phyloP scores from a whole-genome alignment of 2,113 vertebrate species.

The Centrocercus urophasianus region DNA sequence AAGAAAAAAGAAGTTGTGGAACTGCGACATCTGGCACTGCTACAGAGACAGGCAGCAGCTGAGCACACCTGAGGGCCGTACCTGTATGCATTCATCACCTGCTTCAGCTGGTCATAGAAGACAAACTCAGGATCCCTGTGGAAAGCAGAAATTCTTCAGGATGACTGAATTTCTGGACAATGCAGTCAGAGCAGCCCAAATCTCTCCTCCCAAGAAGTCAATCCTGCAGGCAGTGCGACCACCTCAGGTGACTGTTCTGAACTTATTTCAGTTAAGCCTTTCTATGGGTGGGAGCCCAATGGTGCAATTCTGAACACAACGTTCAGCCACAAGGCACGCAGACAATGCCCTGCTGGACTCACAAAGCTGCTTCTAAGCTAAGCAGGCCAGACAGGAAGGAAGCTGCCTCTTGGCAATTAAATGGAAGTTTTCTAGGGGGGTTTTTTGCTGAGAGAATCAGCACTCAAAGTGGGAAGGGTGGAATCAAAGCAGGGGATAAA shows the following conservation, averaged over 20 bases:
- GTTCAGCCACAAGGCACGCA: background rate
- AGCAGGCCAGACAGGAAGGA: background rate
- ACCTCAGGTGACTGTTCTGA: background rate
- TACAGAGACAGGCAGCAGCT: background rate
- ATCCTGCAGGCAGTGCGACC: background rate
- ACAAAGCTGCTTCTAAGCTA: background rate
- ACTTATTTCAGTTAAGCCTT: background rate
- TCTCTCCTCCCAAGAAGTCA: background rate
- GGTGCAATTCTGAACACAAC: background rate
- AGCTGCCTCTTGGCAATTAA: background rate
- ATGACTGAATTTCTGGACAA: background rate
- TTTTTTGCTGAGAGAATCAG: background rate
- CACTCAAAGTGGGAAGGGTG: background rate
- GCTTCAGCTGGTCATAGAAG: conserved; percentile 98
- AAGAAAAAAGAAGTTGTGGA: background rate
- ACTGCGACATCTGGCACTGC: background rate
- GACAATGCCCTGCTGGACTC: background rate
- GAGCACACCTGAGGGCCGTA: conserved; percentile 27
- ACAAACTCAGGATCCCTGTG: conserved; percentile 97
- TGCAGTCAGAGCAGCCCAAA: background rate
- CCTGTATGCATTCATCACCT: conserved; percentile 99
- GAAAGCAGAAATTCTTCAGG: conserved; percentile 28
- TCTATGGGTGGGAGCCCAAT: background rate
- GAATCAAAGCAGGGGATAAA: background rate
- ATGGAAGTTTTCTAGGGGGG: background rate